These are phyloP conservation scores for Alectura lathami DNA, from an alignment of 2,113 vertebrate genomes.

Conservation along the genomic window DNA sequence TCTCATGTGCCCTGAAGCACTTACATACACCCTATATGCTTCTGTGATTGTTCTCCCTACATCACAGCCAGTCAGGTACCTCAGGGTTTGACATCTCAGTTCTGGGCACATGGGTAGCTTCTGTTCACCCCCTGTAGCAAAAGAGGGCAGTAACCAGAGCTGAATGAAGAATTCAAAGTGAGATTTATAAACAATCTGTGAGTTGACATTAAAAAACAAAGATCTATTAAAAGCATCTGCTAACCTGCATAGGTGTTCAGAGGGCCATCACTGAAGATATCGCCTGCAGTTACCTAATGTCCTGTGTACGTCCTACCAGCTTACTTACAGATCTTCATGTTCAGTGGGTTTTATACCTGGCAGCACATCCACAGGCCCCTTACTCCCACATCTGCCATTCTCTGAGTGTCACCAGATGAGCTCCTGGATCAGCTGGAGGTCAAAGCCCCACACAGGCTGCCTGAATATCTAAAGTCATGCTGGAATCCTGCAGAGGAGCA, in stretches of 20 bases:
- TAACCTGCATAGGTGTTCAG: neutral
- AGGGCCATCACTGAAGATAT: neutral
- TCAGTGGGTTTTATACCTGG: neutral
- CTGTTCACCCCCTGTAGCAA: neutral
- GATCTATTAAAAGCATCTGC: neutral
- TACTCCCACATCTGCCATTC: neutral
- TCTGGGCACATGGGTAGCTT: neutral
- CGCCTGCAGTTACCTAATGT: fast-evolving
- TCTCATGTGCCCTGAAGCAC: neutral
- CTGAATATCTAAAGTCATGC: neutral
- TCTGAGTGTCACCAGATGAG: neutral
- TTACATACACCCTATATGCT: neutral
- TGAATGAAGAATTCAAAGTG: neutral
- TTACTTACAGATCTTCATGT: neutral
- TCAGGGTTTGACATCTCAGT: neutral
- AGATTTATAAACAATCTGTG: neutral
- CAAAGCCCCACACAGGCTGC: neutral
- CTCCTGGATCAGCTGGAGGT: neutral
- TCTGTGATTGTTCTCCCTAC: neutral
- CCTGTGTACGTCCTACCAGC: neutral
- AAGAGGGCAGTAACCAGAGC: neutral
- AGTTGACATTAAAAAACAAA: neutral
- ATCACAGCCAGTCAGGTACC: neutral
- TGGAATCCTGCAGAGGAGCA: neutral
- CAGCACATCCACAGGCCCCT: neutral